Conservation (phyloP, 2,113 vertebrate genomes). For the Prochilodus magdalenae region DNA sequence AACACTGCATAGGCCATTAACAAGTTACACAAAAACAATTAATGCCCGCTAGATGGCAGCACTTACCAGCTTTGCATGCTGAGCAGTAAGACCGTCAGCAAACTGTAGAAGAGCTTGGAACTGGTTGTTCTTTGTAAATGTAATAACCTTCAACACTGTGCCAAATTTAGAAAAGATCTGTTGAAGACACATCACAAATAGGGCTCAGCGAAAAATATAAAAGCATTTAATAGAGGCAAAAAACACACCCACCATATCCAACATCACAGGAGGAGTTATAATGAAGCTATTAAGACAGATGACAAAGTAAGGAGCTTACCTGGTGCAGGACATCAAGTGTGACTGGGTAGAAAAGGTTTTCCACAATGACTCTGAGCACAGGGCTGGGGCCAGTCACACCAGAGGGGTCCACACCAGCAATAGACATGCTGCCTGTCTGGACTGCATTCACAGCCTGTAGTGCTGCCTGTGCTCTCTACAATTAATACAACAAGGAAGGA, state of each 20-base stretch:
- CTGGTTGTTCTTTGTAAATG: constrained; percentile 96
- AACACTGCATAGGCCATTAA: too few relatives aligned
- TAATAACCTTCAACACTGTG: constrained; percentile 93
- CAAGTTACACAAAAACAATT: neutral
- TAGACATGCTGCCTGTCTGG: constrained; percentile 78
- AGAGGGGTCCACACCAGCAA: constrained; percentile 77
- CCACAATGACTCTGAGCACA: constrained; percentile 93
- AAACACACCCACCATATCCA: neutral
- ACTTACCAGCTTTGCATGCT: constrained; percentile 92
- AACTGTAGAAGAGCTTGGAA: constrained; percentile 95
- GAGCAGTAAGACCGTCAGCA: constrained; percentile 86
- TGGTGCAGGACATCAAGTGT: constrained; percentile 93
- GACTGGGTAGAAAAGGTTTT: constrained; percentile 95
- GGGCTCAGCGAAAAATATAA: neutral
- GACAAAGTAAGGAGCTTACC: constrained; percentile 72
- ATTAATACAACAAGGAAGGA: neutral
- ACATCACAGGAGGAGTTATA: too few relatives aligned
- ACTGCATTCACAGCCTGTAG: constrained; percentile 87
- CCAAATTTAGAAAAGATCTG: constrained; percentile 98
- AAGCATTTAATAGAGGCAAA: neutral
- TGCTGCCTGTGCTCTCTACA: constrained; percentile 91
- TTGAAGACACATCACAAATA: neutral
- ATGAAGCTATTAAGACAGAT: too few relatives aligned
- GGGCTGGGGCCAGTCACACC: constrained; percentile 81
- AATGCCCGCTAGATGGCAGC: constrained; percentile 44